Percentiles rank a stretch among this genome's conserved stretches.
Conservation (phyloP, 53 echinoderm and acorn worm genomes). For the Echinometra lucunter region DNA sequence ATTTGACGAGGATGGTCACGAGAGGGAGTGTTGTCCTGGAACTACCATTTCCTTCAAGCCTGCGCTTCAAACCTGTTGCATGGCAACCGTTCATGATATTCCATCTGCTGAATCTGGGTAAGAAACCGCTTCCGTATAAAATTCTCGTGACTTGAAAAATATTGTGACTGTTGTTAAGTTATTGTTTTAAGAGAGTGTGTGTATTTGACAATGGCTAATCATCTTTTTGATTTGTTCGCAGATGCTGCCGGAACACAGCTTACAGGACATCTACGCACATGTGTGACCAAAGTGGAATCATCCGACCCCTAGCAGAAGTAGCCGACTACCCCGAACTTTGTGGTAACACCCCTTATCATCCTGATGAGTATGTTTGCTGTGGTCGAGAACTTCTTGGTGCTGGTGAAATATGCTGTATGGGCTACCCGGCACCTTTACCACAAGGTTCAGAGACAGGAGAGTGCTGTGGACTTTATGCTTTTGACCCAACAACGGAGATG, state of each 20-base stretch:
- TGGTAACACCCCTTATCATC: conserved; percentile 72
- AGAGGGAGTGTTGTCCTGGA: conserved; percentile 78
- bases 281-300: conserved; percentile 71
- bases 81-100: conserved; percentile 74
- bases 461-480: conserved; percentile 80
- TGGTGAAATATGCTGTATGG: conserved; percentile 82
- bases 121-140: background rate
- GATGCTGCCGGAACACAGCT: conserved; percentile 75
- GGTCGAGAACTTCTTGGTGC: conserved; percentile 67
- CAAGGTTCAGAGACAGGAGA: conserved; percentile 67
- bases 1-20: conserved; percentile 71
- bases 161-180: background rate
- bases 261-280: conserved; percentile 70
- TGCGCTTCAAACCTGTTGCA: conserved; percentile 78
- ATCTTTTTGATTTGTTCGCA: conserved; percentile 44
- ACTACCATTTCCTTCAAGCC: conserved; percentile 74
- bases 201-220: background rate
- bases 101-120: conserved; percentile 71
- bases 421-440: conserved; percentile 75
- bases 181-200: background rate
- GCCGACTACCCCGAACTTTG: conserved; percentile 74
- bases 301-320: conserved; percentile 65
- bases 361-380: conserved; percentile 77
- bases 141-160: background rate
- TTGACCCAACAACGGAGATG: conserved; percentile 72